Conservation (phyloP, 2,797 vertebrate genomes). For the Australoheros facetus region DNA sequence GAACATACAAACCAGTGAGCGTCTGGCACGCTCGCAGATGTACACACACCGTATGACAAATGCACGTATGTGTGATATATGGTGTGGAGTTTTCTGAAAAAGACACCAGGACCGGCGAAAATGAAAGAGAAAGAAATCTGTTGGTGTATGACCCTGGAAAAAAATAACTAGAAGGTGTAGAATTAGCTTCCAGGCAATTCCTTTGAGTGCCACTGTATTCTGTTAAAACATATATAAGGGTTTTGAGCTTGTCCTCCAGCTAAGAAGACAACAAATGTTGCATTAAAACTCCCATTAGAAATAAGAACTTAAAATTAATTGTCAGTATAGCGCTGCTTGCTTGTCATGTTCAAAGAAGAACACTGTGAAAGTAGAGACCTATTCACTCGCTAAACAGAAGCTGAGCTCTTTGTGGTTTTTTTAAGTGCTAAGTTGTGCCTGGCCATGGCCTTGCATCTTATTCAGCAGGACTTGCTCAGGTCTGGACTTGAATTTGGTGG, state of each 20-base stretch:
- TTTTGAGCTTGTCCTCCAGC: slow-evolving; percentile 5
- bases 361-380: slow-evolving; percentile 18
- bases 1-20: slow-evolving; percentile 67
- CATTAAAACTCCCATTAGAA: not conserved
- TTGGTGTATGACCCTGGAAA: slow-evolving; percentile 54
- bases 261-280: slow-evolving; percentile 2
- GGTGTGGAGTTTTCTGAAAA: slow-evolving; percentile 53
- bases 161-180: slow-evolving; percentile 21
- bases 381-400: slow-evolving; percentile 50
- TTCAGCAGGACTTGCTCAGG: slow-evolving; percentile 58
- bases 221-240: slow-evolving; percentile 15
- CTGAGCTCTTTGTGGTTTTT: slow-evolving; percentile 50
- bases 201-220: slow-evolving; percentile 16
- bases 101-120: slow-evolving; percentile 58
- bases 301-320: slow-evolving; percentile 7
- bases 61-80: slow-evolving; percentile 65
- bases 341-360: slow-evolving; percentile 21
- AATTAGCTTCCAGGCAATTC: slow-evolving; percentile 36
- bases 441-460: slow-evolving; percentile 59
- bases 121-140: slow-evolving; percentile 54
- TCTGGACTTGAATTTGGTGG: slow-evolving; percentile 66
- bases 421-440: slow-evolving; percentile 40
- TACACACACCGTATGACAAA: slow-evolving; percentile 62
- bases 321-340: slow-evolving; percentile 21
- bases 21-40: slow-evolving; percentile 38